These are phyloP conservation scores for Trachelipus rathkii DNA, from an alignment of 1,140 invertebrate species.

Conservation along the genomic window DNA sequence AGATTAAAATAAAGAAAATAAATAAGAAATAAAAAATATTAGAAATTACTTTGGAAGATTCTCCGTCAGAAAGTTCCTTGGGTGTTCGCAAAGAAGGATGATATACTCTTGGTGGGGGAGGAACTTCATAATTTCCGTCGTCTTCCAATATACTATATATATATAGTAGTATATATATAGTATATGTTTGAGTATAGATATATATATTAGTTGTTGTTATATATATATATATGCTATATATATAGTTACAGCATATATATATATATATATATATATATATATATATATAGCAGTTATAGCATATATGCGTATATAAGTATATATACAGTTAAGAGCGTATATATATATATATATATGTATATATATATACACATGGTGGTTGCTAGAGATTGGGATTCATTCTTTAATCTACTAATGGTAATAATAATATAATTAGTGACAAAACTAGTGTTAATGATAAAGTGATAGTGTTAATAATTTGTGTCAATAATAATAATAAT, in stretches of 20 bases:
- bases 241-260: neutral
- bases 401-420: no score
- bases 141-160: conserved; percentile 30
- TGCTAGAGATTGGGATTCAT: no score
- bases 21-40: neutral
- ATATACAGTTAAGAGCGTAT: no score
- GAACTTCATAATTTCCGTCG: conserved; percentile 35
- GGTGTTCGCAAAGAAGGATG: neutral
- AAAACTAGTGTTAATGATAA: no score
- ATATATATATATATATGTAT: no score
- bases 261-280: neutral
- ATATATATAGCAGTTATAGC: neutral
- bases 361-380: no score
- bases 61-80: conserved; percentile 1
- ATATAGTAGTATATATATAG: neutral
- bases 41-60: neutral
- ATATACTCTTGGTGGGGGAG: conserved; percentile 33
- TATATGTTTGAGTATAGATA: neutral
- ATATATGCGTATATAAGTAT: no score
- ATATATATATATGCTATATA: neutral
- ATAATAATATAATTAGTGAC: no score
- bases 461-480: no score
- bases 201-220: no score
- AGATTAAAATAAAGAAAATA: no score
- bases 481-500: no score